Evolutionary conservation across 2,888 invertebrate genomes (phyloP), one percentile per base, ranked within the genome.

Genomic region (Autographa gamma): DNA sequence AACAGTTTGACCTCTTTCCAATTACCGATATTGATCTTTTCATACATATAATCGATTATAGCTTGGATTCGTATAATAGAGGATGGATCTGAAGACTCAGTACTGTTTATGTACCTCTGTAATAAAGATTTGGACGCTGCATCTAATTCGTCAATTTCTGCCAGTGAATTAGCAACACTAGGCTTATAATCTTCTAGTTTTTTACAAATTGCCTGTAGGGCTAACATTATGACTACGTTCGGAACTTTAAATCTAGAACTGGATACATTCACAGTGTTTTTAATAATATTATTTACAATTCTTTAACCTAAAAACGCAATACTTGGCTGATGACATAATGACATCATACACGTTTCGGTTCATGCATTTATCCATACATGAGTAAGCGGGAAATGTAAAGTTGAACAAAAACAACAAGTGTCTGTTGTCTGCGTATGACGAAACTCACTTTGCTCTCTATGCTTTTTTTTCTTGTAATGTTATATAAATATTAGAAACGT

Each of bases 1-100:
- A 86, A 93, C 54, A 86, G 73, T 77, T 90, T 90, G 3, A 99
- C 98, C 85, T 97, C 96, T 92, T 97, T 98, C 98, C 99, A 99
- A 88, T 98, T 97, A 0, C 99, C 99, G 25, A 97, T 98, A 91
- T 99, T 99, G 59, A 99, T 94, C 79, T 93, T 93, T 83, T 97
- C 97, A 89, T 96, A 95, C 89, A 92, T 94, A 80, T 95, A 96
- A 82, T 96, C 96, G 60, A 96, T 90, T 66, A 95, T 85, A 41
- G 92, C 94, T 86, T 95, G 92, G 65, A 95, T 89, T 90, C 92
- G 92, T n/a, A 88, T 73, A 1, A 83, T 73, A 48, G 89, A 87
- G 18, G 85, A 76, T 38, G 84, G 66, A 74, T 89, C 85, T 16
- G 89, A 76, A 43, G 85, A 78, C 62, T 88, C 84, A 9, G 84